A percentile compares a stretch with the other conserved stretches of the same genome.
These are phyloP conservation scores for Plusia festucae DNA, from an alignment of 2,888 invertebrate genomes.

Conservation along the genomic window DNA sequence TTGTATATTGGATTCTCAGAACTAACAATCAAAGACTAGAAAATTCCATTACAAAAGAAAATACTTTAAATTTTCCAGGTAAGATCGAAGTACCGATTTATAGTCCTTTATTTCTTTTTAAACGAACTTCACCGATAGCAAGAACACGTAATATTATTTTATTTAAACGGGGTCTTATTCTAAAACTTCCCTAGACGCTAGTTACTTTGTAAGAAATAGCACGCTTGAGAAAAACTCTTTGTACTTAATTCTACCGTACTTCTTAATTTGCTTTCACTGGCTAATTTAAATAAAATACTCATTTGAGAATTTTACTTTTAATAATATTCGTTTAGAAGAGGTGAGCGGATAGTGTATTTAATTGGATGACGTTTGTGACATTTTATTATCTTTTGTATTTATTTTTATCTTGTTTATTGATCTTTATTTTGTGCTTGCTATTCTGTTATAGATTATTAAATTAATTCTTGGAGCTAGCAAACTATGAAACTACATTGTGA, in stretches of 20 bases:
- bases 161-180: constrained; percentile 57
- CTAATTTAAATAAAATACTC: constrained; percentile 68
- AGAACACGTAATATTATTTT: constrained; percentile 48
- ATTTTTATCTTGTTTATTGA: background rate
- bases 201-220: constrained; percentile 67
- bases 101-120: constrained; percentile 7
- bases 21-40: background rate
- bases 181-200: constrained; percentile 65
- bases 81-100: constrained; percentile 15
- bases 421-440: background rate
- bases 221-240: constrained; percentile 67
- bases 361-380: constrained; percentile 22
- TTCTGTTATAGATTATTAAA: background rate
- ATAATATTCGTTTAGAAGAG: constrained; percentile 7
- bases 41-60: background rate
- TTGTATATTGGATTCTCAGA: background rate
- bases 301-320: constrained; percentile 50
- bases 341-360: constrained; percentile 15
- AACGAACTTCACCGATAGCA: constrained; percentile 35
- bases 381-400: constrained; percentile 20
- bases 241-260: constrained; percentile 62
- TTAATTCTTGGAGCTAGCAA: background rate
- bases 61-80: constrained; percentile 11
- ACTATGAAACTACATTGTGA: background rate
- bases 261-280: constrained; percentile 68